Evolutionary conservation across 2,888 invertebrate genomes (phyloP), one percentile per base, ranked within the genome.

Genomic region (Ypsolopha scabrella): DNA sequence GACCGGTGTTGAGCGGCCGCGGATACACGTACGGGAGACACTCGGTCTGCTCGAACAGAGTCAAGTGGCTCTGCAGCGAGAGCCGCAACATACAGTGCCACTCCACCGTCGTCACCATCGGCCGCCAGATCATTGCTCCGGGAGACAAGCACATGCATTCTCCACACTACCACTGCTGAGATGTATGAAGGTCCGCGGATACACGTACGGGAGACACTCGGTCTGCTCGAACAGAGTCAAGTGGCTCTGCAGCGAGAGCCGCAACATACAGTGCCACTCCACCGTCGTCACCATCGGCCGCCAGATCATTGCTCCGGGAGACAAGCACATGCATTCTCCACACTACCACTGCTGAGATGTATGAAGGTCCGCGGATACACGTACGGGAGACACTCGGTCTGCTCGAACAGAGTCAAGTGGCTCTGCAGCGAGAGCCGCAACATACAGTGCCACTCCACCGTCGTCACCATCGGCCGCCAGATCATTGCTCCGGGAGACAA

Each of bases 371-470:
- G 73, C 0, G 83, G 0, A 60, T n/a, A n/a, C n/a, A n/a, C n/a
- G n/a, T n/a, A n/a, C n/a, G n/a, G n/a, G n/a, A n/a, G 82, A 0
- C 83, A 82, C 54, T 85, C 83, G 0, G 83, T 85, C 37, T 85
- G 83, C 61, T 81, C 82, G 1, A 80, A 82, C 10, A 65, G 79
- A 49, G 83, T 85, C 1, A 75, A 78, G 55, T 83, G 83, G 83
- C 58, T 83, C 2, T 83, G 83, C 51, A 71, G 77, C 0, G 81
- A 82, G 58, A 81, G 77, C 57, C 59, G 80, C 1, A 66, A 69
- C 47, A 67, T 63, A 55, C 70, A 75, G 54, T 85, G 83, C 56
- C 79, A 77, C 52, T 80, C 80, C 2, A 73, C 80, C 14, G 73
- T 82, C 11, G 80, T 82, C 57, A 85, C 83, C 38, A 83, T 83